phyloP scores from a whole-genome alignment of 2,888 invertebrate species.

The Cyclophora albipunctata region DNA sequence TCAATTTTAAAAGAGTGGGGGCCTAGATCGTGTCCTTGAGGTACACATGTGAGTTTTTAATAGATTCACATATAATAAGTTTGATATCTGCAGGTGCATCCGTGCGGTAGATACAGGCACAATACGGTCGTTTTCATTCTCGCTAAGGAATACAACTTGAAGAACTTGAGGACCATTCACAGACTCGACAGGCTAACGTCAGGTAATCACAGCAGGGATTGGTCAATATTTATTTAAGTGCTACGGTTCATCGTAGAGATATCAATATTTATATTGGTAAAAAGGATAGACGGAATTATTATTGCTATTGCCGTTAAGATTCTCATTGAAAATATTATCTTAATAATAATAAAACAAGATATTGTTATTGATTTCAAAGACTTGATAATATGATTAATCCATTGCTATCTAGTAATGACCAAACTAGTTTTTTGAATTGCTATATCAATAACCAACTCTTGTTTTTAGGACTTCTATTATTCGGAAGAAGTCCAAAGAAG shows the following conservation, averaged over 20 bases:
- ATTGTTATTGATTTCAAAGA: too few relatives aligned
- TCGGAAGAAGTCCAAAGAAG: constrained; percentile 94
- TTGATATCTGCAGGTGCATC: constrained; percentile 84
- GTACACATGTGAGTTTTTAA: background rate
- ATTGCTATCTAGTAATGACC: too few relatives aligned
- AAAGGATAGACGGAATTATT: too few relatives aligned
- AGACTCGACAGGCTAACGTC: constrained; percentile 97
- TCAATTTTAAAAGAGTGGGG: constrained; percentile 2
- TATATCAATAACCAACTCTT: too few relatives aligned
- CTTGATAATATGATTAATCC: too few relatives aligned
- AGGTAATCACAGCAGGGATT: constrained; percentile 58
- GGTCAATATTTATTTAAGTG: background rate
- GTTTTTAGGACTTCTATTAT: constrained; percentile 82
- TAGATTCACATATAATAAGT: background rate
- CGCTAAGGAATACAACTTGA: constrained; percentile 95
- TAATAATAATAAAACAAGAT: too few relatives aligned
- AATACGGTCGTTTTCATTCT: constrained; percentile 98
- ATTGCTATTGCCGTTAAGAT: too few relatives aligned
- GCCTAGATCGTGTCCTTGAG: constrained; percentile 3
- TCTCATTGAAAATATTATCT: too few relatives aligned
- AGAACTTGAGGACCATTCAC: constrained; percentile 95
- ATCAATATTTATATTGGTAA: too few relatives aligned
- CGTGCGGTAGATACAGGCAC: constrained; percentile 97
- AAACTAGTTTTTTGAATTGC: too few relatives aligned
- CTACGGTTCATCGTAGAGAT: too few relatives aligned